Conservation (phyloP, 2,113 vertebrate genomes). For the Nannospalax galili region DNA sequence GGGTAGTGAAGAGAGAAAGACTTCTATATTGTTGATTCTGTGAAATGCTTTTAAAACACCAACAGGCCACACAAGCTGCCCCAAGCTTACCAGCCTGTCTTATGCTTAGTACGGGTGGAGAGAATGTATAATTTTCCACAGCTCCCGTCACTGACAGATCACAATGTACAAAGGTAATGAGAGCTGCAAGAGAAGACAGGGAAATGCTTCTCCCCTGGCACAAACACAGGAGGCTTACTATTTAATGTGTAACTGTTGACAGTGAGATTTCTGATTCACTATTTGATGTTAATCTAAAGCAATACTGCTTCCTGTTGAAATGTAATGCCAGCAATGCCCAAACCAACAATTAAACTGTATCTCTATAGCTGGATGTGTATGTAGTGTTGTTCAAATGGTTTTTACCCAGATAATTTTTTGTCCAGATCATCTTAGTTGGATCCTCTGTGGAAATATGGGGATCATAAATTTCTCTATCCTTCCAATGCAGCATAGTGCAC, state of each 20-base stretch:
- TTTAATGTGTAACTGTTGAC: not conserved
- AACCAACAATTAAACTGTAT: conserved; percentile 33
- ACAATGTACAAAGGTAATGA: not conserved
- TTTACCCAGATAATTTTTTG: conserved; percentile 31
- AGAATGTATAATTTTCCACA: not conserved
- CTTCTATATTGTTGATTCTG: not conserved
- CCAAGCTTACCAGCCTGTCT: not conserved
- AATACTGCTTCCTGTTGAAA: conserved; percentile 31
- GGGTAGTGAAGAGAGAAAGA: not conserved
- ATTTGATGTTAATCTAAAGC: not conserved
- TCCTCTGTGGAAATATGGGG: not conserved
- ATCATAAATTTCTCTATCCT: not conserved
- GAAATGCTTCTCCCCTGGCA: not conserved
- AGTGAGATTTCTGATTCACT: conserved; percentile 15
- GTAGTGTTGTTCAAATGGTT: not conserved
- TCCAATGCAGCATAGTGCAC: not conserved
- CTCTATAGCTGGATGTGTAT: not conserved
- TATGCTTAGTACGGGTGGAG: not conserved
- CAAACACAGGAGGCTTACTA: not conserved
- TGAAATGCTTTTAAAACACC: not conserved
- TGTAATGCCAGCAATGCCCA: conserved; percentile 16
- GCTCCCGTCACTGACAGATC: not conserved
- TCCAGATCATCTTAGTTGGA: not conserved
- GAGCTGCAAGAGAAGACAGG: not conserved
- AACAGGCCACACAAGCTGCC: not conserved